Evolutionary conservation across 2,113 vertebrate genomes (phyloP).

Genomic region (Bos indicus): DNA sequence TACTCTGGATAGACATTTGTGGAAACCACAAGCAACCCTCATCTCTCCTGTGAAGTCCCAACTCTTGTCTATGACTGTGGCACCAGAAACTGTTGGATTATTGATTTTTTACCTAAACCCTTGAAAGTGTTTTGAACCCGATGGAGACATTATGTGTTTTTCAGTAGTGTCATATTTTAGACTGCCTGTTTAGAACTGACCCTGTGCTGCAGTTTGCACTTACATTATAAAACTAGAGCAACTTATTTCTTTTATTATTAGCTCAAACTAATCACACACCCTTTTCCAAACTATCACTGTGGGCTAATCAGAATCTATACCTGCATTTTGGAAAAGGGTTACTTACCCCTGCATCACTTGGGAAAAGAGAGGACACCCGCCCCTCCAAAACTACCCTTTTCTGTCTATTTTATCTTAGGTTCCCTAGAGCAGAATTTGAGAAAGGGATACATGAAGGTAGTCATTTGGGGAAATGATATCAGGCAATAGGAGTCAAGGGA

Average conservation of each 20-base stretch:
- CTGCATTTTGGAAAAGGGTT: not conserved
- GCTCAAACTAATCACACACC: not conserved
- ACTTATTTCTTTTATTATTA: not conserved
- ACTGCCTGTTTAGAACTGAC: not conserved
- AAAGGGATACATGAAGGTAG: not conserved
- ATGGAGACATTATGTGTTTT: not conserved
- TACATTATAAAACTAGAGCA: not conserved
- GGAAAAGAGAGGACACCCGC: not conserved
- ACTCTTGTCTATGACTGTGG: not conserved
- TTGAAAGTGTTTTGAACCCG: not conserved
- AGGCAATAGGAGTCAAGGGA: not conserved
- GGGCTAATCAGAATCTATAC: not conserved
- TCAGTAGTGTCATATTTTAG: not conserved
- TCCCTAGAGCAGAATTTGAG: not conserved
- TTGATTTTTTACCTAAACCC: not conserved
- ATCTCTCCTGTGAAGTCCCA: not conserved
- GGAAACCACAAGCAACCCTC: not conserved
- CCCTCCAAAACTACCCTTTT: not conserved
- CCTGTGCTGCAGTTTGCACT: not conserved
- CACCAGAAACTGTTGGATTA: not conserved
- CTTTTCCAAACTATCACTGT: not conserved
- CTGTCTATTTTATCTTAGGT: not conserved
- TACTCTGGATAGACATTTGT: not conserved
- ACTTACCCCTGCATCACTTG: not conserved
- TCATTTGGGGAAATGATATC: not conserved